Base-by-base conservation (phyloP, 2,797 vertebrate genomes). In the Galago senegalensis region DNA sequence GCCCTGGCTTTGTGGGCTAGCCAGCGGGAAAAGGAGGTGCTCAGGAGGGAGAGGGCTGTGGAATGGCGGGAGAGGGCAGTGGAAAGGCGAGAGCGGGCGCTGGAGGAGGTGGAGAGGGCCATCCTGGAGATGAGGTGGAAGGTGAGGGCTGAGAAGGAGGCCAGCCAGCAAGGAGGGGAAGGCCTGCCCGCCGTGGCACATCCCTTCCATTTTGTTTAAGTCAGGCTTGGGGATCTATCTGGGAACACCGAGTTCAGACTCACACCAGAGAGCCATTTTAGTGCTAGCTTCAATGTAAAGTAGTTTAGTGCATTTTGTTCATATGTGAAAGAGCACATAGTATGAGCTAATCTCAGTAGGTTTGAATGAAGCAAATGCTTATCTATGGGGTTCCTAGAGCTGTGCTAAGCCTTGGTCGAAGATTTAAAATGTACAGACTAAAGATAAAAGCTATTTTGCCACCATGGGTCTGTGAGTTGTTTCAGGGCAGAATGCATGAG, bases 1-100 rank as follows among this genome's bases (percentile, higher is more conserved):
- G 1, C 53, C 16, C 67, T 96, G 87, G 58, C 89, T 46, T 53
- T 77, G 2, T 95, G 91, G 95, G 94, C 77, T 92, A 97, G 91
- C 37, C 94, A 91, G 60, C 90, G 70, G 80, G 87, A 96, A 79
- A 93, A 84, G 46, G 93, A 90, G 12, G 63, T 94, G 23, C 56
- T 95, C 2, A 94, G 87, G 82, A 86, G 94, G 69, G 89, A 97
- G 92, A 89, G 65, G 69, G 69, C 25, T 1, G 73, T 92, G 75
- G 96, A 89, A 10, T 76, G 95, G 94, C 13, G 58, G 49, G 95
- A 95, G 67, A 70, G 27, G 69, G 81, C 89, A 2, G 87, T 88
- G 81, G 77, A 90, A 18, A 83, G 93, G 88, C 61, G 92, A 11
- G 94, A 96, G 40, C 10, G 14, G 46, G 83, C 88, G 2, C 40